Evolutionary conservation across 1,140 invertebrate genomes (phyloP).

Genomic region (Maconellicoccus hirsutus): DNA sequence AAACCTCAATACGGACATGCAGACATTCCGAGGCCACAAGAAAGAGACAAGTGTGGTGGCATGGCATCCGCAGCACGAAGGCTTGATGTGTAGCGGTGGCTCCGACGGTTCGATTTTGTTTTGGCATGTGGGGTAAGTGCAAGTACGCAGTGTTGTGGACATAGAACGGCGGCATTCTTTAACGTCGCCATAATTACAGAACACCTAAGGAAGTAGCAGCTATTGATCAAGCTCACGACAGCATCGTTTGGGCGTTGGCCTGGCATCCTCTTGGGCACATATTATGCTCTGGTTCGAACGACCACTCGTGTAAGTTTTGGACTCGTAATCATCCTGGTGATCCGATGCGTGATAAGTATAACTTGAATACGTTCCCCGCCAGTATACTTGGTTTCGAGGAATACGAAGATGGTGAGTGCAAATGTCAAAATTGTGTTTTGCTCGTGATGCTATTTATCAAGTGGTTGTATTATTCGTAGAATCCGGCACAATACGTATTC

Average conservation of each 20-base stretch:
- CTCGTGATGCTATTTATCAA: too few relatives aligned
- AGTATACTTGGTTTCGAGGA: constrained; percentile 58
- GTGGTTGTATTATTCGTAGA: background rate
- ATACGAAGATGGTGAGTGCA: constrained; percentile 43
- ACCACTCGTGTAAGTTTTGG: constrained; percentile 98
- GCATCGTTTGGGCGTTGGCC: constrained; percentile 95
- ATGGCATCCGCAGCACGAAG: constrained; percentile 97
- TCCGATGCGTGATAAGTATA: constrained; percentile 93
- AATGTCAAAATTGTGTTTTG: constrained; percentile 1
- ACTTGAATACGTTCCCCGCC: constrained; percentile 80
- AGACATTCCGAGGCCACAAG: constrained; percentile 95
- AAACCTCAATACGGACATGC: constrained; percentile 84
- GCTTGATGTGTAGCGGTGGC: constrained; percentile 89
- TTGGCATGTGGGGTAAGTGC: constrained; percentile 91
- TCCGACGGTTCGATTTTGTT: constrained; percentile 96
- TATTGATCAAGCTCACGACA: constrained; percentile 97
- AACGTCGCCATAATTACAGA: constrained; percentile 48
- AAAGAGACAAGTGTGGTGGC: constrained; percentile 94
- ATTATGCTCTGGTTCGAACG: constrained; percentile 93
- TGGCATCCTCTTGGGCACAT: constrained; percentile 99
- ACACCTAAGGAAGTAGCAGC: constrained; percentile 96
- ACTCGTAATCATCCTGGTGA: constrained; percentile 96
- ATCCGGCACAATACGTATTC: constrained; percentile 42
- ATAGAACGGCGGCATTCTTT: too few relatives aligned
- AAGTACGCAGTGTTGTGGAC: background rate